These are phyloP conservation scores for Myiotriccus ornatus DNA, from an alignment of 2,797 vertebrate genomes.

Conservation along the genomic window DNA sequence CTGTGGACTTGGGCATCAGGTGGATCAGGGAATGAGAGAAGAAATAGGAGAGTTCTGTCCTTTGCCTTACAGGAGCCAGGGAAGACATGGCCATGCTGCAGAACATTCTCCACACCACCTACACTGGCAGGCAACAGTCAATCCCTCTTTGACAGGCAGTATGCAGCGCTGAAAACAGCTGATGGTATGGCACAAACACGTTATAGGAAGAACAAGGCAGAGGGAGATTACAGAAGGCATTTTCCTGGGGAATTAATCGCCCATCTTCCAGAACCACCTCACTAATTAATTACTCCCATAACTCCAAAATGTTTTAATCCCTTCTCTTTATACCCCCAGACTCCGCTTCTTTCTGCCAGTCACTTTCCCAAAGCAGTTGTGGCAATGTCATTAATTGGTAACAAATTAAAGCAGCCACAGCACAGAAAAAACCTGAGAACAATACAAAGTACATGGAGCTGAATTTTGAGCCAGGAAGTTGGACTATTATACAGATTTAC, in stretches of 20 bases:
- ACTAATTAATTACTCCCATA: background rate
- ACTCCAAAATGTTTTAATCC: background rate
- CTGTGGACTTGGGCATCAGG: background rate
- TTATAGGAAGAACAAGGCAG: background rate
- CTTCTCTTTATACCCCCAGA: background rate
- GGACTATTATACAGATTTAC: background rate
- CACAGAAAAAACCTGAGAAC: background rate
- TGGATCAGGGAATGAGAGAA: background rate
- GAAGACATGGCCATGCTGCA: background rate
- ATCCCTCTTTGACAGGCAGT: background rate
- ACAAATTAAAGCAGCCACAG: background rate
- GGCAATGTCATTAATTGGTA: background rate
- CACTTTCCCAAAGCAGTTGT: background rate
- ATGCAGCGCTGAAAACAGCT: fast-evolving
- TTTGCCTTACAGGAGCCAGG: background rate
- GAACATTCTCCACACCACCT: background rate
- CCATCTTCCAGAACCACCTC: background rate
- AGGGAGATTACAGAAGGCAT: background rate
- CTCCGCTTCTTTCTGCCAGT: background rate
- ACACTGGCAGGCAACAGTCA: background rate
- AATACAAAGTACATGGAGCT: background rate
- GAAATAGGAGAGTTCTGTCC: background rate
- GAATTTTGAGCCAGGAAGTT: background rate
- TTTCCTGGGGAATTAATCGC: background rate
- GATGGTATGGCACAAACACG: fast-evolving